These are phyloP conservation scores for Patiria miniata DNA, from an alignment of 35 echinoderm and acorn worm genomes.

Conservation along the genomic window DNA sequence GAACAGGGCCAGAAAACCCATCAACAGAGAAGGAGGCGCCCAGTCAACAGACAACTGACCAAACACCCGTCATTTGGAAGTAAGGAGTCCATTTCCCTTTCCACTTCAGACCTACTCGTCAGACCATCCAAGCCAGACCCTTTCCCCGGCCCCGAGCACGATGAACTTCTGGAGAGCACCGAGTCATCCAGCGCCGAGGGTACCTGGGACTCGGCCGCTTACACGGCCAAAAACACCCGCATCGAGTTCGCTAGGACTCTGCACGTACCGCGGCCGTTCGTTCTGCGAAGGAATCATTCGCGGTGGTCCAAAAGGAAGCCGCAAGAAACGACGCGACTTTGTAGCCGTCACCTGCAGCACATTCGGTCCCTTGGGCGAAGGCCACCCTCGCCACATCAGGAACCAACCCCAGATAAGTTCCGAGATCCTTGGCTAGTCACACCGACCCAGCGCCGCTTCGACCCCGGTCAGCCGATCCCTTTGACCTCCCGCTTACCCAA, in stretches of 20 bases:
- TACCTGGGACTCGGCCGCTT: slow-evolving; percentile 15
- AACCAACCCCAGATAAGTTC: not conserved
- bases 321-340: not conserved
- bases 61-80: not conserved
- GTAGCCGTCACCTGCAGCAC: not conserved
- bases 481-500: not conserved
- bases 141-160: not conserved
- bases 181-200: not conserved
- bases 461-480: not conserved
- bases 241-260: slow-evolving; percentile 26
- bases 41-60: not conserved
- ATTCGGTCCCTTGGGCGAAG: not conserved
- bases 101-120: not conserved
- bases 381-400: not conserved
- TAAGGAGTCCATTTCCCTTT: not conserved
- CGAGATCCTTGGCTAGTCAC: not conserved
- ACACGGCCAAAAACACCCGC: slow-evolving; percentile 31
- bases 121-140: not conserved
- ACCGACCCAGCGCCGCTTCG: slow-evolving; percentile 1
- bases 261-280: not conserved
- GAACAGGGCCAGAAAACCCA: not conserved
- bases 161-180: not conserved
- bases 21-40: not conserved
- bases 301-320: not conserved
- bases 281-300: not conserved